Conservation (phyloP, 2,113 vertebrate genomes). For the Neogale vison region DNA sequence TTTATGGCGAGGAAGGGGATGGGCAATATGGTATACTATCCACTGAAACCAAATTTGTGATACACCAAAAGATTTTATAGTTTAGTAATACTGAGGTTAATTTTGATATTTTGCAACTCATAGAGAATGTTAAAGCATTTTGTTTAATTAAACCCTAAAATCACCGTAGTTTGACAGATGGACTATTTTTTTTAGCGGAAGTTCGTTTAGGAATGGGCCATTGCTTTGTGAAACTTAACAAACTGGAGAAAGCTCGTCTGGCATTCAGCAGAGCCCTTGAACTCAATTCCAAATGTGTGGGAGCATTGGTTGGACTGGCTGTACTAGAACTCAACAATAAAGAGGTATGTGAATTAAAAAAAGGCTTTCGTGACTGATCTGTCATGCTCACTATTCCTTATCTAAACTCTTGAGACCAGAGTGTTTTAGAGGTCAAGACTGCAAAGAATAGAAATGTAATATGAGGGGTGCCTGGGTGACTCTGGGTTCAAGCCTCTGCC, state of each 20-base stretch:
- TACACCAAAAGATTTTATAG: background rate
- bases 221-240: slow-evolving; percentile 98
- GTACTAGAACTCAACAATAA: slow-evolving; percentile 99
- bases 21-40: background rate
- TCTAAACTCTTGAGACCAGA: background rate
- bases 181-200: slow-evolving; percentile 88
- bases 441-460: background rate
- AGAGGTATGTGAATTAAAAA: slow-evolving; percentile 85
- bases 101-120: background rate
- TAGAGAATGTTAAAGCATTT: slow-evolving; percentile 10
- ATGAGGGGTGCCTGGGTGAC: background rate
- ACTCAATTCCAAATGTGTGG: slow-evolving; percentile 97
- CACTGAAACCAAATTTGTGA: background rate
- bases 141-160: background rate
- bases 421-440: slow-evolving; percentile 19
- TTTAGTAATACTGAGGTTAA: background rate
- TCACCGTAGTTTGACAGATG: slow-evolving; percentile 11
- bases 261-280: slow-evolving; percentile 96
- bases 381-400: background rate
- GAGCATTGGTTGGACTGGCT: slow-evolving; percentile 96
- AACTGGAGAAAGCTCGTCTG: slow-evolving; percentile 96
- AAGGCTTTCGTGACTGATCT: background rate
- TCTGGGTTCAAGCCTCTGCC: no score
- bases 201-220: slow-evolving; percentile 98
- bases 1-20: background rate